Evolutionary conservation across 2,888 invertebrate species (phyloP).

Genomic region (Drosophila birchii): DNA sequence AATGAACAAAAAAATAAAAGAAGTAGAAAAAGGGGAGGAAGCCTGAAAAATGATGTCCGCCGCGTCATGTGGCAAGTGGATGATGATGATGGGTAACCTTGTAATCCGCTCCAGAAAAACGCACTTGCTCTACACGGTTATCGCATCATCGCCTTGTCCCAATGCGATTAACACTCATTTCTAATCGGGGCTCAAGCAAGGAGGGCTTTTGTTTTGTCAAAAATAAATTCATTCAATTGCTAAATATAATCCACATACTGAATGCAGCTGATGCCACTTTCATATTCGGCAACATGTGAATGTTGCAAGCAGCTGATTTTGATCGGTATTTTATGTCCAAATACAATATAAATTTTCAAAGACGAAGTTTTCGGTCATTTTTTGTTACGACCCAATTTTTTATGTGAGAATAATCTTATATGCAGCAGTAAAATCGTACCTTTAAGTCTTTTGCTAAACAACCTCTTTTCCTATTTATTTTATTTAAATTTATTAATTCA

Average conservation of each 20-base stretch:
- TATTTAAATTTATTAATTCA: not conserved
- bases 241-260: not conserved
- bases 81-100: constrained; percentile 54
- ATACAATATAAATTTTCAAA: not conserved
- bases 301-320: not conserved
- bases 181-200: constrained; percentile 30
- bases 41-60: constrained; percentile 14
- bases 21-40: constrained; percentile 1
- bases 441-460: no score
- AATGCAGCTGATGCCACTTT: not conserved
- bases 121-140: constrained; percentile 55
- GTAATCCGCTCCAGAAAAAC: constrained; percentile 56
- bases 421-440: no score
- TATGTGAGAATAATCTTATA: not conserved
- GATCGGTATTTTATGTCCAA: not conserved
- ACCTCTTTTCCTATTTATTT: not conserved
- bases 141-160: constrained; percentile 55
- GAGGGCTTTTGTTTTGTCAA: constrained; percentile 55
- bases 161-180: constrained; percentile 60
- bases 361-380: not conserved
- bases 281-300: not conserved
- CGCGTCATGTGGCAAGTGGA: constrained; percentile 76
- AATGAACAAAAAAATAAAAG: not conserved
- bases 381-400: not conserved
- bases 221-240: constrained; percentile 30